Conservation (phyloP, 2,113 vertebrate genomes). For the Egretta garzetta region DNA sequence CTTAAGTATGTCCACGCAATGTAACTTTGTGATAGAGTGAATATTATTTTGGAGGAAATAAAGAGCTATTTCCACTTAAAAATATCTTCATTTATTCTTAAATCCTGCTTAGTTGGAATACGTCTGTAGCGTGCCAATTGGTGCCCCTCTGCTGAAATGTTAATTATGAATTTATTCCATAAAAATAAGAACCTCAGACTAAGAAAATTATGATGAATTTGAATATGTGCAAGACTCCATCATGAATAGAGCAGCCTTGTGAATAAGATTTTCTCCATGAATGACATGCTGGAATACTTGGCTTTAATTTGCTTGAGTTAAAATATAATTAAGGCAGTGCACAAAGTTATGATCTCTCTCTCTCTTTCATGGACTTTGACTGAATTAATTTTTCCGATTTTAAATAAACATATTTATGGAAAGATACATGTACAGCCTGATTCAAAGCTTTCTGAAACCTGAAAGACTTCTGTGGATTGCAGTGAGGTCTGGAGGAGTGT, state of each 20-base stretch:
- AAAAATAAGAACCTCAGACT: slow-evolving; percentile 31
- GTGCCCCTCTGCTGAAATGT: slow-evolving; percentile 32
- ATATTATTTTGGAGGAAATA: not conserved
- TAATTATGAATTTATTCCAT: slow-evolving; percentile 32
- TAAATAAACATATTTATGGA: not conserved
- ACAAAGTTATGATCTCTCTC: not conserved
- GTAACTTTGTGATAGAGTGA: not conserved
- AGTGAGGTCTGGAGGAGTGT: not conserved
- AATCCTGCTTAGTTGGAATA: slow-evolving; percentile 24
- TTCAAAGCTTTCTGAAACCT: not conserved
- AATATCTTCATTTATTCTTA: slow-evolving; percentile 40
- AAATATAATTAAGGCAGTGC: slow-evolving; percentile 39
- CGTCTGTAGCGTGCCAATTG: not conserved
- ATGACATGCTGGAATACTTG: slow-evolving; percentile 16
- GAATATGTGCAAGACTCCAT: slow-evolving; percentile 18
- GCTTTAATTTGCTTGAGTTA: slow-evolving; percentile 41
- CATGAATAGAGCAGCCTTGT: slow-evolving; percentile 48
- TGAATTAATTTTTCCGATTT: slow-evolving; percentile 1
- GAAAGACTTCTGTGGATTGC: not conserved
- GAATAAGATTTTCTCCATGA: slow-evolving; percentile 60
- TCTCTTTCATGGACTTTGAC: not conserved
- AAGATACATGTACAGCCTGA: not conserved
- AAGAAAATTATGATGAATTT: slow-evolving; percentile 39
- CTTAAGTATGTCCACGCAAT: not conserved
- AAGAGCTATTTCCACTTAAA: slow-evolving; percentile 3